Percentiles rank a stretch among this genome's conserved stretches.
Evolutionary conservation across 1,140 invertebrate genomes (phyloP).

Genomic region (Myzus persicae): DNA sequence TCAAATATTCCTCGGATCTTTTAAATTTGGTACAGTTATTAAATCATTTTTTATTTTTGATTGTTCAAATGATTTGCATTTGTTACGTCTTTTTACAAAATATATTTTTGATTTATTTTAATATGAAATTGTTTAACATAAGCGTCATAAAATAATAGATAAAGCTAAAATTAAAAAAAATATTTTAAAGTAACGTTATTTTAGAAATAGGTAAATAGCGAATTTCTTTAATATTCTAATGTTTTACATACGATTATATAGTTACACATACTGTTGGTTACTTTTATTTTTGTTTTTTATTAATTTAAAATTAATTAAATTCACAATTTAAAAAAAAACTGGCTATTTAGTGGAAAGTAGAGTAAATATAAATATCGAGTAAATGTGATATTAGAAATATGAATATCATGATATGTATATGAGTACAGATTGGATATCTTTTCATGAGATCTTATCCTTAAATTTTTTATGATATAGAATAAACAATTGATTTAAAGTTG

Average conservation of each 20-base stretch:
- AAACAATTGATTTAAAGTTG: background rate
- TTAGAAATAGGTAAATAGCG: background rate
- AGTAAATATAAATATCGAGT: background rate
- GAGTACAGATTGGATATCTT: background rate
- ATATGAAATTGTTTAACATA: background rate
- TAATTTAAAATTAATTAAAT: background rate
- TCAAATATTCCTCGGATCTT: background rate
- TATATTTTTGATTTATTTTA: background rate
- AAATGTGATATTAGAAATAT: background rate
- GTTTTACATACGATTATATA: too few relatives aligned
- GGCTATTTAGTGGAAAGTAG: background rate
- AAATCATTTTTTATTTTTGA: background rate
- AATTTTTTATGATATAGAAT: background rate
- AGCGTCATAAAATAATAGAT: background rate
- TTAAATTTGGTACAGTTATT: background rate
- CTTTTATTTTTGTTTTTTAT: background rate
- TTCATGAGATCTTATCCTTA: background rate
- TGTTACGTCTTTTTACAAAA: background rate
- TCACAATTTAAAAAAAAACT: background rate
- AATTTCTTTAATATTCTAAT: background rate
- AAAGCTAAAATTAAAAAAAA: background rate
- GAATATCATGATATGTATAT: background rate
- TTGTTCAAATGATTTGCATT: background rate
- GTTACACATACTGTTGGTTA: too few relatives aligned
- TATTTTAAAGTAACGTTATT: too few relatives aligned